These are phyloP conservation scores for Gephyroberyx darwinii DNA, from an alignment of 2,797 vertebrate genomes.

Conservation along the genomic window DNA sequence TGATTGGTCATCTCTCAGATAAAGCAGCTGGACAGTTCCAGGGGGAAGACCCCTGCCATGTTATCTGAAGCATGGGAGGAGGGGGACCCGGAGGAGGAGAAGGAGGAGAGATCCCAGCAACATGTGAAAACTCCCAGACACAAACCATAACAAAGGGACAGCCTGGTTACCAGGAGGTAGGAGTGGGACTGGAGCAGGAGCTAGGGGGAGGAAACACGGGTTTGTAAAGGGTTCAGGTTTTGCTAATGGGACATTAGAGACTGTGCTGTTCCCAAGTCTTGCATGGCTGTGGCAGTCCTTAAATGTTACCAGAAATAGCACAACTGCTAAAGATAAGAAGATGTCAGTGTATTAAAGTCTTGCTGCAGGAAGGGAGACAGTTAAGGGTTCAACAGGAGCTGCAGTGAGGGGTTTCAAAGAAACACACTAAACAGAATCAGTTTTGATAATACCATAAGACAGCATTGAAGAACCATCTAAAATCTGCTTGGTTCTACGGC, in stretches of 20 bases:
- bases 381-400: slow-evolving; percentile 18
- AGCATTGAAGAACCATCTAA: slow-evolving; percentile 47
- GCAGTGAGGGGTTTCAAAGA: slow-evolving; percentile 27
- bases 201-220: slow-evolving; percentile 24
- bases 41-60: slow-evolving; percentile 79
- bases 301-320: slow-evolving; percentile 17
- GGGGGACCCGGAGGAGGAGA: slow-evolving; percentile 34
- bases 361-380: slow-evolving; percentile 19
- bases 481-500: slow-evolving; percentile 63
- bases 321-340: slow-evolving; percentile 38
- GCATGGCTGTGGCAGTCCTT: slow-evolving; percentile 5
- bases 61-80: slow-evolving; percentile 76
- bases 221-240: slow-evolving; percentile 14
- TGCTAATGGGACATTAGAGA: slow-evolving; percentile 33
- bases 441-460: slow-evolving; percentile 64
- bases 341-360: slow-evolving; percentile 5
- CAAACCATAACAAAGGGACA: slow-evolving; percentile 73
- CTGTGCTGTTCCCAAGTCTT: slow-evolving; percentile 23
- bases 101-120: slow-evolving; percentile 68
- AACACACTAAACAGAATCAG: slow-evolving; percentile 34
- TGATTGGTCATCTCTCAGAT: slow-evolving; percentile 76
- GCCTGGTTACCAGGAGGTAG: slow-evolving; percentile 62
- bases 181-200: slow-evolving; percentile 35
- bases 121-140: slow-evolving; percentile 76
- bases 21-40: slow-evolving; percentile 78